Evolutionary conservation across 2,888 invertebrate species (phyloP), one percentile per base, ranked within the genome.

Genomic region (Drosophila meridionalis): DNA sequence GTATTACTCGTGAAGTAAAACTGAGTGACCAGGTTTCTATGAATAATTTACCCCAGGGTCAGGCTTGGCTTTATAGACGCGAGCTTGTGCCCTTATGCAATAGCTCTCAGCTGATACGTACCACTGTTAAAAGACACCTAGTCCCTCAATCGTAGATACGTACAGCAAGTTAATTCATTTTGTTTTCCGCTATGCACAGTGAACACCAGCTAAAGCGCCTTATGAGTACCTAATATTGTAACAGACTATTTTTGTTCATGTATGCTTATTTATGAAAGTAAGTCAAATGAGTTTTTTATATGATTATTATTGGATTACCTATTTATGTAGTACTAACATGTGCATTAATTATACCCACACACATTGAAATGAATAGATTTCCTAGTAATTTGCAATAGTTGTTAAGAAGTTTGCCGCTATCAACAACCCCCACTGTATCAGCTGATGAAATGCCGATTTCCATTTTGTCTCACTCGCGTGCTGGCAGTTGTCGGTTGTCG

Each of bases 381-480:
- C 7, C 4, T 50, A 5, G 14, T 6, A 11, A 48, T 30, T 14
- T 14, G 5, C 4, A 5, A 36, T 36, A 2, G 3, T 48, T 8
- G 2, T 9, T 50, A 3, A 20, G 4, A 26, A 11, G 32, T 20
- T 9, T 8, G 2, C 14, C 11, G 34, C 9, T n/a, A 7, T 2
- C 28, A 14, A 8, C 11, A 45, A 55, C 2, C 26, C 14, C 6
- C 2, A 68, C 76, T 74, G 70, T 80, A 62, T 28, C 76, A 80
- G 76, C 76, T 79, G 78, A 42, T 61, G 42, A 1, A 26, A 48
- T 34, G 20, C 59, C 59, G 47, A 69, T 42, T 53, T 40, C n/a
- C 53, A 36, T 60, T 60, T 52, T 43, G 36, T 43, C 50, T 50
- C 52, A 52, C 43, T 48, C 38, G 52, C 43, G 6, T 43, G 38